Evolutionary conservation across 2,113 vertebrate species (phyloP), one percentile per base, ranked within the genome.

Genomic region (Sisor rabdophorus): DNA sequence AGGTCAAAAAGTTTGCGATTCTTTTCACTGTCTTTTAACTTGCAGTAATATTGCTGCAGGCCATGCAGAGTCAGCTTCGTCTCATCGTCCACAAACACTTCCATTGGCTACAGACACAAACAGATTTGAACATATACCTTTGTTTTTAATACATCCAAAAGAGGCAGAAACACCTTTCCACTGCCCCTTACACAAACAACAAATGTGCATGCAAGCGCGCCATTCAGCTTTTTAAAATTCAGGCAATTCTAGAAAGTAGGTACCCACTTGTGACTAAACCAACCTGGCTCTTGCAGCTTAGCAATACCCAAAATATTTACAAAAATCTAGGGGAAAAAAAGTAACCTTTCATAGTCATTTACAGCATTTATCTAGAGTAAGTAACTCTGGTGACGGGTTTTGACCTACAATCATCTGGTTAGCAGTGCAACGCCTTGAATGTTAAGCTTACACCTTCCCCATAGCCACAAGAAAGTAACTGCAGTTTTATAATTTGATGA

Each of bases 71-170:
- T 95, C 80, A 95, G 90, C 87, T 95, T 95, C 53, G 94, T 95
- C 86, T 95, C 94, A 0, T 95, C 93, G 0, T 95, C 94, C 82
- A 95, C 94, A 84, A 95, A 95, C 81, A 95, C 93, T 77, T 95
- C 94, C 94, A 95, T 95, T 24, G 94, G 94, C 94, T 95, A 78
- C 15, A 82, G 40, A 52, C 47, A 50, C 8, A 72, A 19, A 79
- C 5, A 7, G 9, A 2, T 0, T 22, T 0, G 20, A 24, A 30
- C 24, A n/a, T 15, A 47, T 12, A 12, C n/a, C 32, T 36, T 36
- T 36, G 32, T 36, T 36, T 10, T 44, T 44, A 16, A 11, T 47
- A 10, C 53, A 28, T 53, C 22, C 6, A 64, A 73, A 30, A 53
- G 36, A 50, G 36, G 2, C 63, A 24, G 4, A 10, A 3, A 36